Base-by-base conservation (phyloP, 2,113 vertebrate species). In the Rhinopomastus cyanomelas region DNA sequence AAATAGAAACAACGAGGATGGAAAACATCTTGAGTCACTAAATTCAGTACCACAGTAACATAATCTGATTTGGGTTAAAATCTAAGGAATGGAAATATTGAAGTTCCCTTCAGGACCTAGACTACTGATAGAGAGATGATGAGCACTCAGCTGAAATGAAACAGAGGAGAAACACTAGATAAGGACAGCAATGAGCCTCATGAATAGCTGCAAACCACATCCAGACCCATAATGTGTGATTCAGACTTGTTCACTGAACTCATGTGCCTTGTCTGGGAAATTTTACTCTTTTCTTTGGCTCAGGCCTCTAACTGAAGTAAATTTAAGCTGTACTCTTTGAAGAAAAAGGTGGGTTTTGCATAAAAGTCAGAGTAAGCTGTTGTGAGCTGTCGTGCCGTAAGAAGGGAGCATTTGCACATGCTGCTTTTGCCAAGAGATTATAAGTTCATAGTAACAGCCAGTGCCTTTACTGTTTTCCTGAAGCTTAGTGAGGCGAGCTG, bases 21-120 rank as follows among this genome's bases (percentile, higher is more conserved):
- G 59, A 72, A 90, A 93, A 61, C 23, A 68, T 81, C 44, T 84
- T 57, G 39, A 94, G 49, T 79, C 59, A 65, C 55, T 78, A 42
- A 90, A 55, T 68, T 79, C 36, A 65, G 9, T 57, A 42, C 42
- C 46, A 29, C 2, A 65, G 59, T 22, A 78, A 53, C 61, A 57
- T 53, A 88, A 94, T 72, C 81, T 87, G 81, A 83, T 94, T 73
- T 90, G 81, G 39, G 61, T 68, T 88, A 81, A 92, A 95, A 87
- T 79, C 90, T 87, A 76, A 93, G 55, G 59, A 78, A n/a, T 8
- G 52, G 36, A 72, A 90, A 81, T 79, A 84, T 48, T 78, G 46
- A 68, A 72, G 12, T 37, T 88, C 32, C 78, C 71, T 74, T 81
- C 66, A 61, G 71, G 87, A 84, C 49, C 23, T 60, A 29, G 56